A percentile compares a stretch with the other conserved stretches of the same genome.
These are phyloP conservation scores for Neuroterus valhalla DNA, from an alignment of 1,140 invertebrate species.

Conservation along the genomic window DNA sequence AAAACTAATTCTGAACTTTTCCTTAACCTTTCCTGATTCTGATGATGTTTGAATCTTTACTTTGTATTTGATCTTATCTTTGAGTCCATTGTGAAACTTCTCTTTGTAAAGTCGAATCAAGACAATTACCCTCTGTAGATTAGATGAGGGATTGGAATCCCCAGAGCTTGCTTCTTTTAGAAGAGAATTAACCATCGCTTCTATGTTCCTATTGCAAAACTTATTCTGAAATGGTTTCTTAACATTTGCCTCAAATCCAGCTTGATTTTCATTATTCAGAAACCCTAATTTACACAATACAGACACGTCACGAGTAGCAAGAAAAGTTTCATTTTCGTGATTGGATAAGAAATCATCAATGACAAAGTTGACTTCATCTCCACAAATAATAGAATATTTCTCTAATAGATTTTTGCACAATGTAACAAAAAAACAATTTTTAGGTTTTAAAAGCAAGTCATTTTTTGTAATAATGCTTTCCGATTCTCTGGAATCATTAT, in stretches of 20 bases:
- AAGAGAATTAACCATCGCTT: not conserved
- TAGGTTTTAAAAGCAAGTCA: no score
- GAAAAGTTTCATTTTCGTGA: not conserved
- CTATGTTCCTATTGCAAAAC: not conserved
- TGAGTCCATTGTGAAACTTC: not conserved
- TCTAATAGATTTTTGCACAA: no score
- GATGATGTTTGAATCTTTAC: not conserved
- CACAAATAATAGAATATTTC: no score
- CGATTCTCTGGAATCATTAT: no score
- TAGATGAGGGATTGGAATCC: not conserved
- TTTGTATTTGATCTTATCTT: not conserved
- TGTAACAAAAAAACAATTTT: no score
- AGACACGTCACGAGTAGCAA: not conserved
- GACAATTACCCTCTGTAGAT: not conserved
- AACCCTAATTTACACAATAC: not conserved
- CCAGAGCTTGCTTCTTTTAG: not conserved
- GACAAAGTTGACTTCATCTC: no score
- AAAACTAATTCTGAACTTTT: not conserved
- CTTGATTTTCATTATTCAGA: not conserved
- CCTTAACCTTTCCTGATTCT: not conserved
- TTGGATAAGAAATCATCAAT: no score
- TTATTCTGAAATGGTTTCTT: not conserved
- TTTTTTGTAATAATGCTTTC: no score
- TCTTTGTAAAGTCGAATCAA: conserved; percentile 1
- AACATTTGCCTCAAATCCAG: not conserved